Evolutionary conservation across 2,888 invertebrate genomes (phyloP).

Genomic region (Calameuta filiformis): DNA sequence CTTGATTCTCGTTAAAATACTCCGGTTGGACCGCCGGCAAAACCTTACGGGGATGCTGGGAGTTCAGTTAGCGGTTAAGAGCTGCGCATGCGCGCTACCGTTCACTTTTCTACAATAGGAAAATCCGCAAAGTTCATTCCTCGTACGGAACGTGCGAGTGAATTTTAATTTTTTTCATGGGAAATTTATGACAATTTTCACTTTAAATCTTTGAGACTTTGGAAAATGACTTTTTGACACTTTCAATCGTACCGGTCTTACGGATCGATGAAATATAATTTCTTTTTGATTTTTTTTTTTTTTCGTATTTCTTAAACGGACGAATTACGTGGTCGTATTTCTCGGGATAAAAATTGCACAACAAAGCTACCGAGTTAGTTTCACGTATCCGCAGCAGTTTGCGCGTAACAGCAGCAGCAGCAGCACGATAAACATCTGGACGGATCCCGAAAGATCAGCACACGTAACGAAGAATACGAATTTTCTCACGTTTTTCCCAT

Average conservation of each 20-base stretch:
- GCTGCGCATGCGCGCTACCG: not conserved
- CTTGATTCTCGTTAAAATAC: slow-evolving; percentile 59
- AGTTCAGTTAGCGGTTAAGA: not conserved
- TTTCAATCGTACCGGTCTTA: not conserved
- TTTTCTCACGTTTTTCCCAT: not conserved
- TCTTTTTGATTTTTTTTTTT: not conserved
- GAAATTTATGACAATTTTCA: too few species aligned
- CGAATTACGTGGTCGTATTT: not conserved
- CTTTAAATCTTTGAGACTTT: too few species aligned
- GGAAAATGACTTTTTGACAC: not conserved
- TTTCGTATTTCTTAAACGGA: not conserved
- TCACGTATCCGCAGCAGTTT: not conserved
- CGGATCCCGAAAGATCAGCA: not conserved
- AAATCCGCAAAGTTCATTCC: not conserved
- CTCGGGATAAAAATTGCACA: not conserved
- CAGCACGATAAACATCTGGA: not conserved
- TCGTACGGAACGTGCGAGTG: not conserved
- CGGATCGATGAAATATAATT: not conserved
- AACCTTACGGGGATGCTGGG: not conserved
- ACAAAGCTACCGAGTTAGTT: not conserved
- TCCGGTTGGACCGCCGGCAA: slow-evolving; percentile 9
- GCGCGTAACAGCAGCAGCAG: not conserved
- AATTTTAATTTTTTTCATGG: not conserved
- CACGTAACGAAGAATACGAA: not conserved
- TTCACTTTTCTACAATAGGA: not conserved